Evolutionary conservation across 2,888 invertebrate genomes (phyloP).

Genomic region (Melanargia galathea): DNA sequence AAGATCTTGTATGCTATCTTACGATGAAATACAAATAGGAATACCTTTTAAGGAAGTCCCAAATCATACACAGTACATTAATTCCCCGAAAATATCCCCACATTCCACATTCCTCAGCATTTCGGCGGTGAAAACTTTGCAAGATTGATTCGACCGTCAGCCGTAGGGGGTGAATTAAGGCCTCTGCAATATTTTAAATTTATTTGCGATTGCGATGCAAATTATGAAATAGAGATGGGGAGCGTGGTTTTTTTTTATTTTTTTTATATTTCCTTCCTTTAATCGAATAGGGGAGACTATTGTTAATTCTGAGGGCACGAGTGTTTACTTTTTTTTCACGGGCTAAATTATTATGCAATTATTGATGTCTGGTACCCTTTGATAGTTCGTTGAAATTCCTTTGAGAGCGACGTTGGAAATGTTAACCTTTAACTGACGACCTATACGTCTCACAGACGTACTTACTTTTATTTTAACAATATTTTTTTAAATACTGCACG

Average conservation of each 20-base stretch:
- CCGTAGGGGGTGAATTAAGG: conserved; percentile 61
- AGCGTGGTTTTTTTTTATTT: conserved; percentile 53
- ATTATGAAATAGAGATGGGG: conserved; percentile 79
- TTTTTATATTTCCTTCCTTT: conserved; percentile 55
- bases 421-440: too few relatives aligned
- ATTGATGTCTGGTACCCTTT: conserved; percentile 40
- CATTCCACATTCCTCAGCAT: conserved; percentile 15
- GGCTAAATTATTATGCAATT: conserved; percentile 43
- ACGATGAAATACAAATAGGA: background rate
- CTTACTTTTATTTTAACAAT: too few relatives aligned
- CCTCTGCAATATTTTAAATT: conserved; percentile 75
- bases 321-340: conserved; percentile 62
- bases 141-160: conserved; percentile 69
- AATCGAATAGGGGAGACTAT: conserved; percentile 73
- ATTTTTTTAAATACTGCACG: too few relatives aligned
- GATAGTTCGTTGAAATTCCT: conserved; percentile 42
- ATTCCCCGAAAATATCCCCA: conserved; percentile 29
- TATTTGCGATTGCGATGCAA: conserved; percentile 80
- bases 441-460: too few relatives aligned
- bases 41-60: conserved; percentile 28
- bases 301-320: conserved; percentile 61
- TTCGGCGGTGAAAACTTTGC: conserved; percentile 26
- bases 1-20: too few relatives aligned
- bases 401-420: conserved; percentile 24
- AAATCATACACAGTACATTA: conserved; percentile 44